Evolutionary conservation across 2,113 vertebrate species (phyloP).

Genomic region (Cyprinus carpio): DNA sequence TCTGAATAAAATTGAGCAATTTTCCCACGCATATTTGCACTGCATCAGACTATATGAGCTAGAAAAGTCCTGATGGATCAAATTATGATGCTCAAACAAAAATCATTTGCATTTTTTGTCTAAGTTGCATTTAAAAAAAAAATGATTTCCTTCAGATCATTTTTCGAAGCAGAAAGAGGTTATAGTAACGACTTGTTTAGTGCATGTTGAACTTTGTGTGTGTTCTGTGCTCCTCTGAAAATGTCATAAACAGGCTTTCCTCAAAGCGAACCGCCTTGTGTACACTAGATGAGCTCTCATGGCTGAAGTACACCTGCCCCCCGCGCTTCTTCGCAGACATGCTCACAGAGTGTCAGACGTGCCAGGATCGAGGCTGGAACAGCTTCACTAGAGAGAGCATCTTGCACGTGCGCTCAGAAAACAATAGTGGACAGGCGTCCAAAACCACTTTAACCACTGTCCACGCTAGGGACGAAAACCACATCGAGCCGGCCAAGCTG

Average conservation of each 20-base stretch:
- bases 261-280: constrained; percentile 58
- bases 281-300: constrained; percentile 58
- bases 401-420: constrained; percentile 53
- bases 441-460: constrained; percentile 43
- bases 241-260: constrained; percentile 59
- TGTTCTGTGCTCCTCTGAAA: constrained; percentile 54
- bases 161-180: too few relatives aligned
- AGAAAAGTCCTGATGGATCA: too few relatives aligned
- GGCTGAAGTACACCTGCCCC: constrained; percentile 61
- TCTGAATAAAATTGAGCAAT: too few relatives aligned
- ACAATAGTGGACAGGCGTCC: constrained; percentile 55
- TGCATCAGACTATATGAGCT: too few relatives aligned
- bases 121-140: too few relatives aligned
- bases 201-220: constrained; percentile 16
- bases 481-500: constrained; percentile 38
- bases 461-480: constrained; percentile 33
- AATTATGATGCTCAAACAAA: too few relatives aligned
- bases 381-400: constrained; percentile 45
- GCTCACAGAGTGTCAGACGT: constrained; percentile 39
- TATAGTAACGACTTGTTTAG: too few relatives aligned
- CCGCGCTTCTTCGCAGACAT: constrained; percentile 60
- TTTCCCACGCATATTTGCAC: too few relatives aligned
- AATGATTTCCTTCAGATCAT: too few relatives aligned
- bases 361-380: constrained; percentile 32
- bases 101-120: too few relatives aligned